Percentiles rank a stretch among this genome's conserved stretches.
phyloP scores from a whole-genome alignment of 1,140 invertebrate species.

The Phymorhynchus buccinoides region DNA sequence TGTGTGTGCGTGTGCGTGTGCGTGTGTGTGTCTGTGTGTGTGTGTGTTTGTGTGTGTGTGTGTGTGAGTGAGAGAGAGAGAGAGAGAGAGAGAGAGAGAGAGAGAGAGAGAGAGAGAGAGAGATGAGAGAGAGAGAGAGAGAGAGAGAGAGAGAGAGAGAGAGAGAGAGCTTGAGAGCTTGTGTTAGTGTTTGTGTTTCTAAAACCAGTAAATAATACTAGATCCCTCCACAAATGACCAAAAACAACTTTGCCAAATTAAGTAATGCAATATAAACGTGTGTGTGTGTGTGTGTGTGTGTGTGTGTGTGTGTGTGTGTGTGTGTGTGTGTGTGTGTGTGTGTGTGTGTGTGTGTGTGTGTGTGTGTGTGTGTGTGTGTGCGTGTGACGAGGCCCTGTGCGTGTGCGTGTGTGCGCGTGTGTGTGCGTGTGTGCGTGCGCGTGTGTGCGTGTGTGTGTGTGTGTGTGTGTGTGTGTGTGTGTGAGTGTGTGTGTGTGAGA shows the following conservation, averaged over 20 bases:
- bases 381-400: background rate
- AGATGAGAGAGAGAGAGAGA: too few relatives aligned
- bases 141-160: too few relatives aligned
- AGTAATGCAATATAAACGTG: too few relatives aligned
- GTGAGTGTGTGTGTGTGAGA: too few relatives aligned
- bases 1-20: background rate
- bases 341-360: background rate
- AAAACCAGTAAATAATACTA: too few relatives aligned
- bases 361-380: background rate
- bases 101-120: background rate
- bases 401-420: background rate
- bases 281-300: background rate
- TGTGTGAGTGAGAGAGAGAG: conserved; percentile 4
- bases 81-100: background rate
- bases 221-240: too few relatives aligned
- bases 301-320: background rate
- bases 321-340: background rate
- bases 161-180: too few relatives aligned
- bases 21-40: background rate
- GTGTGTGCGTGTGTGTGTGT: too few relatives aligned
- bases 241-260: too few relatives aligned
- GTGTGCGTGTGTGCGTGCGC: too few relatives aligned
- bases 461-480: too few relatives aligned
- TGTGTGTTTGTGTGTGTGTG: background rate
- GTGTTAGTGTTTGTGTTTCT: too few relatives aligned